Base-by-base conservation (phyloP, 2,113 vertebrate genomes). In the Felis chaus region DNA sequence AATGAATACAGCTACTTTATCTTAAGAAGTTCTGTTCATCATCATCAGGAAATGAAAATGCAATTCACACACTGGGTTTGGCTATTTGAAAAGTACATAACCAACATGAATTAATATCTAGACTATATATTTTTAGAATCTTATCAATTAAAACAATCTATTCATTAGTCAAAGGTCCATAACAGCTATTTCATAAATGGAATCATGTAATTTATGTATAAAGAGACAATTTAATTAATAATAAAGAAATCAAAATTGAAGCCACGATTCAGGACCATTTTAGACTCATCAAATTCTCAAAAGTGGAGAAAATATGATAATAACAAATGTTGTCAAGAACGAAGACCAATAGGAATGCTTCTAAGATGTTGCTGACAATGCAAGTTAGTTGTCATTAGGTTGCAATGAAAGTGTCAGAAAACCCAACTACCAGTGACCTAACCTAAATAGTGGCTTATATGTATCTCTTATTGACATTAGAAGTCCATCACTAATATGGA, bases 31-130 rank as follows among this genome's bases (percentile, higher is more conserved):
- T 68, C 48, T 90, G 12, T 50, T 80, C 4, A 13, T 68, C 29
- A 91, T 90, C 36, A 93, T 53, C 39, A 81, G 29, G 39, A 91
- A 76, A 91, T 84, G 7, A 93, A 93, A 86, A 76, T 68, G 91
- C 1, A 81, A 45, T 33, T 87, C 29, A 31, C 2, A 91, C 45
- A 68, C 31, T 50, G 12, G 21, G 33, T 65, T 93, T 66, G 11
- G 3, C 50, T 74, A 81, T 25, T 53, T 80, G 23, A 2, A 95
- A 89, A 53, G 23, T 93, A 76, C 57, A 61, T 55, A 92, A 76
- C 23, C 63, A 84, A 71, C 1, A 57, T 53, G 89, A 50, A 48
- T 79, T 84, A 48, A 31, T 45, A 45, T 55, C 9, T 53, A 92
- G 12, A 79, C 29, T 79, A 50, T 21, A 39, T 65, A 86, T 31